Conservation (phyloP, 2,888 invertebrate genomes). For the Hydrotaea cyrtoneurina region DNA sequence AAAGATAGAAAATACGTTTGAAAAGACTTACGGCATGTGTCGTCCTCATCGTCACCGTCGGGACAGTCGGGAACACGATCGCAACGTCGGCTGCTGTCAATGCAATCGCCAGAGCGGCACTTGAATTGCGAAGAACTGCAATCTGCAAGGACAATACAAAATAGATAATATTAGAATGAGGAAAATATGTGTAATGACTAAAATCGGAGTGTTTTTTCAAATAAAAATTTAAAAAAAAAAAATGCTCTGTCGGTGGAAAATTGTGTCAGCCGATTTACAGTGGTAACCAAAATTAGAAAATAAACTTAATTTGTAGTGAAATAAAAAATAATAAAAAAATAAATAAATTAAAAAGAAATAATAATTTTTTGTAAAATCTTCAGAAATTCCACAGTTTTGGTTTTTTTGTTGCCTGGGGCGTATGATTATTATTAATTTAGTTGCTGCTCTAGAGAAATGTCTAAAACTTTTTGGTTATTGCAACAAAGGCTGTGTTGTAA, state of each 20-base stretch:
- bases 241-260: too few relatives aligned
- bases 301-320: not conserved
- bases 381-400: too few relatives aligned
- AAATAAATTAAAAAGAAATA: too few relatives aligned
- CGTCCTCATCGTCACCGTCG: constrained; percentile 84
- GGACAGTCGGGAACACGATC: constrained; percentile 82
- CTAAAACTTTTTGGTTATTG: too few relatives aligned
- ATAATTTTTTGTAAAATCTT: not conserved
- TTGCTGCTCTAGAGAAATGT: too few relatives aligned
- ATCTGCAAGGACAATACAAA: constrained; percentile 76
- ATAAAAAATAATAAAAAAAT: not conserved
- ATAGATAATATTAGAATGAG: constrained; percentile 22
- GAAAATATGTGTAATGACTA: not conserved
- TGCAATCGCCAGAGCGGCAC: constrained; percentile 84
- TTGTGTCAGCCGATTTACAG: too few relatives aligned
- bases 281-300: not conserved
- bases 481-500: too few relatives aligned
- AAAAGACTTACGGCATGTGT: constrained; percentile 79
- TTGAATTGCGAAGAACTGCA: constrained; percentile 83
- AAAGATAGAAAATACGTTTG: constrained; percentile 4
- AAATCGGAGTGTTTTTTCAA: too few relatives aligned
- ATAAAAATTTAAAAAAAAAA: too few relatives aligned
- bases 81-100: constrained; percentile 82
- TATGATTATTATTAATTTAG: not conserved
- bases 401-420: not conserved